phyloP scores from a whole-genome alignment of 2,797 vertebrate genomes.

The Neomorphus geoffroyi region DNA sequence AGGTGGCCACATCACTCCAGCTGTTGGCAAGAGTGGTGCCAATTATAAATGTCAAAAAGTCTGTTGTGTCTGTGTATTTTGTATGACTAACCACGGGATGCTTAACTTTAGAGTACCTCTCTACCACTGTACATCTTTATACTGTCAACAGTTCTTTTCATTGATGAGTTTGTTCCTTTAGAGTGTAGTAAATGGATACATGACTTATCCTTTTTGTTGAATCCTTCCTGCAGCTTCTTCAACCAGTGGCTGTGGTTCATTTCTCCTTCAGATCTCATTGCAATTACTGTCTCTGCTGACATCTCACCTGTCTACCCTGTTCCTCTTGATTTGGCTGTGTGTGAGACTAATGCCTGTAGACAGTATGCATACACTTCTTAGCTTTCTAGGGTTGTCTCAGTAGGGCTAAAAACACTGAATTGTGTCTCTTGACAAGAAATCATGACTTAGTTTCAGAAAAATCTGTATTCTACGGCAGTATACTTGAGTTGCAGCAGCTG shows the following conservation, averaged over 20 bases:
- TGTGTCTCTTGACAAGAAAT: constrained; percentile 26
- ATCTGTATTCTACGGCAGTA: constrained; percentile 41
- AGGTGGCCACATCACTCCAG: background rate
- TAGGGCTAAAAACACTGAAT: constrained; percentile 27
- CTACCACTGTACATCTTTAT: background rate
- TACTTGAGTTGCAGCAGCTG: constrained; percentile 38
- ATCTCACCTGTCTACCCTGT: constrained; percentile 56
- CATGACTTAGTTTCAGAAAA: constrained; percentile 31
- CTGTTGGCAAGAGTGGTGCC: background rate
- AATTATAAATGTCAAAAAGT: background rate
- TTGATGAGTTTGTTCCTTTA: background rate
- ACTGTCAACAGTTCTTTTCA: background rate
- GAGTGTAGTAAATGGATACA: background rate
- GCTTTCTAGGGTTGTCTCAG: constrained; percentile 7
- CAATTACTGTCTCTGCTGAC: constrained; percentile 45
- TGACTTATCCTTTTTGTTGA: background rate
- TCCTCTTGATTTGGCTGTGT: background rate
- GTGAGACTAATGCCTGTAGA: constrained; percentile 48
- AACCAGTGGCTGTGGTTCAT: background rate
- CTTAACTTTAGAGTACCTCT: background rate
- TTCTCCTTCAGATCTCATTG: constrained; percentile 53
- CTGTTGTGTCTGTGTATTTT: background rate
- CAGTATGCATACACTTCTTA: constrained; percentile 2
- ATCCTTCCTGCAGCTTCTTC: constrained; percentile 14
- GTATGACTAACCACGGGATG: background rate